Percentiles rank a stretch among this genome's conserved stretches.
These are phyloP conservation scores for Budorcas taxicolor DNA, from an alignment of 2,113 vertebrate species.

Conservation along the genomic window DNA sequence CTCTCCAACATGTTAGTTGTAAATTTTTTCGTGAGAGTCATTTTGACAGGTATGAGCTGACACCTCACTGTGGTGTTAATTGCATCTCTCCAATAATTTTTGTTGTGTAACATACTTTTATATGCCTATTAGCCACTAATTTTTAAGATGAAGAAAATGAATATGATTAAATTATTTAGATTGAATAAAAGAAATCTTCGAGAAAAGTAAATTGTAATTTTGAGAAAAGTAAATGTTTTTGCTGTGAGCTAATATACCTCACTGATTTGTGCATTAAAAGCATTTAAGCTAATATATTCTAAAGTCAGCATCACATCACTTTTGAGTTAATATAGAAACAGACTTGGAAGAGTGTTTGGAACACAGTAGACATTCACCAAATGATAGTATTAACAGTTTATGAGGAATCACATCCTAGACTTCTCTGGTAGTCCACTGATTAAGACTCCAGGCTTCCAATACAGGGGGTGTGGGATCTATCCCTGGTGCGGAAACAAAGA, in stretches of 20 bases:
- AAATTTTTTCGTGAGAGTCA: background rate
- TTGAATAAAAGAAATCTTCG: background rate
- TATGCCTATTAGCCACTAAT: background rate
- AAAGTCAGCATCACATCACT: background rate
- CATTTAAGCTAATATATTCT: background rate
- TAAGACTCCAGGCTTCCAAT: rapidly evolving
- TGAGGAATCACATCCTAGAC: background rate
- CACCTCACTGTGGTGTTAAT: background rate
- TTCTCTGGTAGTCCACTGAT: background rate
- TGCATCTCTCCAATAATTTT: background rate
- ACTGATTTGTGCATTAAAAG: background rate
- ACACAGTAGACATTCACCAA: background rate
- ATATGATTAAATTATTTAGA: background rate
- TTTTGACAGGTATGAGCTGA: background rate
- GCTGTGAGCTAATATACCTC: background rate
- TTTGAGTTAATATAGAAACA: background rate
- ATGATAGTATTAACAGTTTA: background rate
- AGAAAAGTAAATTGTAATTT: background rate
- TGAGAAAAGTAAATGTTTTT: background rate
- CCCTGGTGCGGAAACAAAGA: background rate
- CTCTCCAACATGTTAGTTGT: background rate
- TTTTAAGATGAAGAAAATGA: background rate
- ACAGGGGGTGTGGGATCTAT: background rate
- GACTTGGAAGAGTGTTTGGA: background rate
- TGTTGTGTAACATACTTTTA: background rate